Conservation (phyloP, 2,797 vertebrate species). For the Protosalanx chinensis region DNA sequence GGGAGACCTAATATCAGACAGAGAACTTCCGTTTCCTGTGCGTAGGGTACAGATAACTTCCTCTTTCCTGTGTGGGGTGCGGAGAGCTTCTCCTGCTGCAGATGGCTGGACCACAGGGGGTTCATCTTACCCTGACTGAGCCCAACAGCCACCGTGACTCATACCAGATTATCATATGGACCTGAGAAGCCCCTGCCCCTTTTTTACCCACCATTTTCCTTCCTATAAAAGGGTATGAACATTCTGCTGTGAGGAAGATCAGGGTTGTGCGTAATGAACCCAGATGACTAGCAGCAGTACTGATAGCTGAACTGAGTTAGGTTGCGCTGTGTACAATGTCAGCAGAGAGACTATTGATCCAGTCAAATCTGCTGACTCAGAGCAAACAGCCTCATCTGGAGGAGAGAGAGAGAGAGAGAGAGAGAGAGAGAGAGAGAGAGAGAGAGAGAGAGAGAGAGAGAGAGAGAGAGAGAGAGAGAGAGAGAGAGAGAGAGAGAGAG, state of each 20-base stretch:
- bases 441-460: no score
- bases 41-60: no score
- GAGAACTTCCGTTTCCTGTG: no score
- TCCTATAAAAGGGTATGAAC: background rate
- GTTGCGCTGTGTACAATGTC: constrained; percentile 37
- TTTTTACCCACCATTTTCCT: constrained; percentile 8
- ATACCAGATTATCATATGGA: constrained; percentile 40
- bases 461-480: background rate
- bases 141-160: background rate
- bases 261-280: background rate
- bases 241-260: background rate
- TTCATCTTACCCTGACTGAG: background rate
- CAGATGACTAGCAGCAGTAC: no score
- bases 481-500: background rate
- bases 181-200: constrained; percentile 8
- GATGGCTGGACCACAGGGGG: constrained; percentile 52
- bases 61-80: no score
- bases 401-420: constrained; percentile 5
- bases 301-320: background rate
- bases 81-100: constrained; percentile 17
- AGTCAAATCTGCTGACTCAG: constrained; percentile 42
- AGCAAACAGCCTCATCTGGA: constrained; percentile 15
- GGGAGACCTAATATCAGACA: no score
- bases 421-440: background rate
- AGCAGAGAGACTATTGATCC: constrained; percentile 33